A percentile compares a stretch with the other conserved stretches of the same genome.
These are phyloP conservation scores for Meloidogyne hapla DNA, from an alignment of 1,140 invertebrate species.

Conservation along the genomic window DNA sequence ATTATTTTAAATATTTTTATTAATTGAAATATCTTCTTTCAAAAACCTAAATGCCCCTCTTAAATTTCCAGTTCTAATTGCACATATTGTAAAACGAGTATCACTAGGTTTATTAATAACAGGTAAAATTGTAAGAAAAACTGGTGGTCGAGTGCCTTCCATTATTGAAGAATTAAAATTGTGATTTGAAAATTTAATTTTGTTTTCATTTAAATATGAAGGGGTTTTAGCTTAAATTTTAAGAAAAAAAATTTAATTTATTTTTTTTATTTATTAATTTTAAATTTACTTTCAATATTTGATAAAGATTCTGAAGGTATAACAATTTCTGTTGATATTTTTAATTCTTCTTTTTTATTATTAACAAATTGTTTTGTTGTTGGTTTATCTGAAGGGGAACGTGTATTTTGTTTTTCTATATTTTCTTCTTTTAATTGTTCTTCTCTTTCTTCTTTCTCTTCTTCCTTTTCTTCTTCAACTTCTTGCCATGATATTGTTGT, in stretches of 20 bases:
- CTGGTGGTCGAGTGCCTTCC: constrained; percentile 57
- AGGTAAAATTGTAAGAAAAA: constrained; percentile 49
- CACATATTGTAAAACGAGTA: constrained; percentile 60
- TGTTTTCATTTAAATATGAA: constrained; percentile 29
- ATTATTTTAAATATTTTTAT: neutral
- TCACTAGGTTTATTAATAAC: constrained; percentile 58
- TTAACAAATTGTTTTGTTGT: neutral
- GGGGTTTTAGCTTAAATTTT: constrained; percentile 13
- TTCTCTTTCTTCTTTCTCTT: neutral
- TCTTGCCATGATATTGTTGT: neutral
- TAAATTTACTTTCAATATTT: neutral
- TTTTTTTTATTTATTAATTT: neutral
- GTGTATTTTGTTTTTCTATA: neutral
- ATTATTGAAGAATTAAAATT: constrained; percentile 55
- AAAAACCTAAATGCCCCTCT: constrained; percentile 44
- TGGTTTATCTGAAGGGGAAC: too few relatives aligned
- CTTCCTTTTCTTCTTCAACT: neutral
- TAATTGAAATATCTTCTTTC: too few relatives aligned
- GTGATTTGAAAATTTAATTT: constrained; percentile 51
- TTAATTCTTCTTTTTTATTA: neutral
- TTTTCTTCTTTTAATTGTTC: constrained; percentile 1
- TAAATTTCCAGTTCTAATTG: constrained; percentile 56
- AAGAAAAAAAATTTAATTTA: neutral
- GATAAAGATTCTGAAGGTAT: constrained; percentile 34
- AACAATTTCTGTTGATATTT: constrained; percentile 26